These are phyloP conservation scores for Caenorhabditis brenneri DNA, from an alignment of 1,140 invertebrate genomes.

Conservation along the genomic window DNA sequence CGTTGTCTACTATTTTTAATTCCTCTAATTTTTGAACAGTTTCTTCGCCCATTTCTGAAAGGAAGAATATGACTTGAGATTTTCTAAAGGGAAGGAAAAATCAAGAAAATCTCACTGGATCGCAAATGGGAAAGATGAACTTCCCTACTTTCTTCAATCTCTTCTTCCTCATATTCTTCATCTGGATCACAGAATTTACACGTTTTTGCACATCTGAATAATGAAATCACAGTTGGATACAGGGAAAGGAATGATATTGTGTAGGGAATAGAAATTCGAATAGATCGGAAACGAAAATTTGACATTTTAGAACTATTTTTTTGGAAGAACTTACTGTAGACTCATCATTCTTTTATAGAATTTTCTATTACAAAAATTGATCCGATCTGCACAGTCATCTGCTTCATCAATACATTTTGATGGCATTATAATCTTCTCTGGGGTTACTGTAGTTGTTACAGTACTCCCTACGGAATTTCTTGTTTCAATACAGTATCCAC, in stretches of 20 bases:
- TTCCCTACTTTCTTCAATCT: neutral
- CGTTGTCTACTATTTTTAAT: neutral
- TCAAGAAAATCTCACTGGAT: too few species aligned
- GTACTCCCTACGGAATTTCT: too few species aligned
- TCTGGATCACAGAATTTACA: constrained; percentile 22
- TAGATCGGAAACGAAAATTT: too few species aligned
- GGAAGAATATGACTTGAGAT: neutral
- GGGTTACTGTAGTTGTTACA: neutral
- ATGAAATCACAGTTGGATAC: too few species aligned
- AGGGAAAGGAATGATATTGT: too few species aligned
- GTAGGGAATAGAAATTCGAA: neutral
- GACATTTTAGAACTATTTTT: too few species aligned
- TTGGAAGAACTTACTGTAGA: constrained; percentile 34
- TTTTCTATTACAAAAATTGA: neutral
- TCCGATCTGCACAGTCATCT: constrained; percentile 7
- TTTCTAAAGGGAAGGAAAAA: too few species aligned
- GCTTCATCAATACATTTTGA: constrained; percentile 17
- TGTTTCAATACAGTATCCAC: constrained; percentile 11
- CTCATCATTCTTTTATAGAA: constrained; percentile 38
- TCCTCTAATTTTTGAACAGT: constrained; percentile 21
- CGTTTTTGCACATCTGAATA: neutral
- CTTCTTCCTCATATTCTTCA: constrained; percentile 23
- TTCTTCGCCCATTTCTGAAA: constrained; percentile 3
- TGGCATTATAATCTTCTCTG: neutral
- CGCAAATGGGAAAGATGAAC: neutral